Conservation (phyloP, 2,113 vertebrate species). For the Ctenodactylus gundi region DNA sequence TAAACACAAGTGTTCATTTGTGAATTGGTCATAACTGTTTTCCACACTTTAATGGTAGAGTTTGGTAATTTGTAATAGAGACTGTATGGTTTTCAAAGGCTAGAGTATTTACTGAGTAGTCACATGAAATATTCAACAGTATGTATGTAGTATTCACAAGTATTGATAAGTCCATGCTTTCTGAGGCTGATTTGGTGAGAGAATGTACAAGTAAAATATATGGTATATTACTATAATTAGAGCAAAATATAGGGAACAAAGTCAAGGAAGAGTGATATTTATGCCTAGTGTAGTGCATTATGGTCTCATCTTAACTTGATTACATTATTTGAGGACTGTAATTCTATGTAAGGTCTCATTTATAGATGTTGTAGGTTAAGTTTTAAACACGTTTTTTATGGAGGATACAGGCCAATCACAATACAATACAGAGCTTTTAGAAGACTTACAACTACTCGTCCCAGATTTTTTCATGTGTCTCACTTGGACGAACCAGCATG, state of each 20-base stretch:
- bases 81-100: neutral
- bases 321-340: neutral
- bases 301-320: neutral
- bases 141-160: neutral
- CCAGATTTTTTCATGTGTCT: neutral
- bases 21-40: neutral
- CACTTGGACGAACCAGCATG: neutral
- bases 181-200: neutral
- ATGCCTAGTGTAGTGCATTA: neutral
- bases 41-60: neutral
- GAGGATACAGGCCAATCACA: neutral
- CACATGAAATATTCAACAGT: neutral
- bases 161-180: neutral
- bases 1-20: no score
- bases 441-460: neutral
- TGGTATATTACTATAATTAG: neutral
- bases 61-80: neutral
- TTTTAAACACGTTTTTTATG: neutral
- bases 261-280: neutral
- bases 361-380: neutral
- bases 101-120: neutral
- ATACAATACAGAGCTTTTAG: rapidly evolving
- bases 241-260: neutral
- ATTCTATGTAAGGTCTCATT: neutral
- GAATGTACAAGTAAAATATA: neutral